phyloP scores from a whole-genome alignment of 1,140 invertebrate species.

The Sesamia nonagrioides region DNA sequence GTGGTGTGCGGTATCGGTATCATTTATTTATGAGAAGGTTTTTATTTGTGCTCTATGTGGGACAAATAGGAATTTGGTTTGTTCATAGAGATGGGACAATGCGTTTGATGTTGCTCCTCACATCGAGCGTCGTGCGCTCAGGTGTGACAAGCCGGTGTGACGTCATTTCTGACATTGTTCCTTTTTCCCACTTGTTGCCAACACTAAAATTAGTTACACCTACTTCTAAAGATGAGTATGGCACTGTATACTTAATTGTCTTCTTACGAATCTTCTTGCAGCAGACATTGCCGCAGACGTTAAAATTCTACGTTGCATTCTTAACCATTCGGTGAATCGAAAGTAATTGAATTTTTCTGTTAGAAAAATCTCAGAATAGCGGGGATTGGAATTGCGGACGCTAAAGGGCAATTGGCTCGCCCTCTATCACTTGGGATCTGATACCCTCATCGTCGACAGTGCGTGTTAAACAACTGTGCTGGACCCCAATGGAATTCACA shows the following conservation, averaged over 20 bases:
- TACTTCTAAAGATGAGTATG: not conserved
- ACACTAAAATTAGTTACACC: not conserved
- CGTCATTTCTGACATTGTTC: not conserved
- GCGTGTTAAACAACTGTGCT: slow-evolving; percentile 32
- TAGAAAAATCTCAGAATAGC: slow-evolving; percentile 35
- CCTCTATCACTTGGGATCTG: slow-evolving; percentile 34
- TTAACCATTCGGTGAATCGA: slow-evolving; percentile 26
- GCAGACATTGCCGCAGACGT: not conserved
- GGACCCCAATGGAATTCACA: not conserved
- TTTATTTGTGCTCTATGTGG: slow-evolving; percentile 1
- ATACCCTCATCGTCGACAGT: slow-evolving; percentile 23
- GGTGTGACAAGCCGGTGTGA: not conserved
- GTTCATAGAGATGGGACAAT: not conserved
- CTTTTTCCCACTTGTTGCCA: not conserved
- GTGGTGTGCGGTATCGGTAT: slow-evolving; percentile 13
- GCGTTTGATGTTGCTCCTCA: not conserved
- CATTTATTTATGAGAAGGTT: slow-evolving; percentile 43
- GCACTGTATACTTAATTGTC: not conserved
- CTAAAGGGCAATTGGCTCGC: slow-evolving; percentile 39
- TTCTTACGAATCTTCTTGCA: not conserved
- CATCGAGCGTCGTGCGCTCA: not conserved
- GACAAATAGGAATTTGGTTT: slow-evolving; percentile 5
- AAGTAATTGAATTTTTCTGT: slow-evolving; percentile 41
- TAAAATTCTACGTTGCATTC: slow-evolving; percentile 22
- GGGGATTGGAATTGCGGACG: slow-evolving; percentile 33